Conservation (phyloP, 2,888 invertebrate species). For the Lasius fuliginosus region DNA sequence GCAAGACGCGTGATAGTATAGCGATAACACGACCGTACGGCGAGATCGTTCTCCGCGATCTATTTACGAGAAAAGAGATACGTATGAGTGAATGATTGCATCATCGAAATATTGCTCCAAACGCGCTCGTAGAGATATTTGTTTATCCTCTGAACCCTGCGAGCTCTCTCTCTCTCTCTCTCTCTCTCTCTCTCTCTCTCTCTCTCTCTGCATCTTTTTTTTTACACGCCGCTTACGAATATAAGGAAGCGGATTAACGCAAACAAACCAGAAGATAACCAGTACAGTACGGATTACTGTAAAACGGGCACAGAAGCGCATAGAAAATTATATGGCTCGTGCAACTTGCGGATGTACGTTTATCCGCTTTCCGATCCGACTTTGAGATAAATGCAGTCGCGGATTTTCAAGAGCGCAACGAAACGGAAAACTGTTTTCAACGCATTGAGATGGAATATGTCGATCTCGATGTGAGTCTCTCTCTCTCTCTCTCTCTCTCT, state of each 20-base stretch:
- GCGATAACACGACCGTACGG: background rate
- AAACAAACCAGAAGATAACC: constrained; percentile 16
- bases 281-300: background rate
- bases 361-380: background rate
- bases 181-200: background rate
- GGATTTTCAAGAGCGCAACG: background rate
- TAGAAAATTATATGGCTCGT: constrained; percentile 20
- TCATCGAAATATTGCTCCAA: background rate
- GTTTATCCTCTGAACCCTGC: background rate
- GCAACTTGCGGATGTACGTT: background rate
- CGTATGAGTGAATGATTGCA: constrained; percentile 11
- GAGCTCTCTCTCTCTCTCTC: background rate
- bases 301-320: background rate
- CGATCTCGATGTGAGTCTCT: background rate
- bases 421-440: constrained; percentile 1
- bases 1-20: background rate
- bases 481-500: background rate
- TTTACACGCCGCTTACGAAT: constrained; percentile 8
- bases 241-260: constrained; percentile 14
- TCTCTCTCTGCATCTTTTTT: background rate
- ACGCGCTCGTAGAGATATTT: background rate
- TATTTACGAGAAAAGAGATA: background rate
- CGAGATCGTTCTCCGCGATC: background rate
- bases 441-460: background rate
- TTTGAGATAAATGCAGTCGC: background rate